phyloP scores from a whole-genome alignment of 2,797 vertebrate species.

The Prunella strophiata region DNA sequence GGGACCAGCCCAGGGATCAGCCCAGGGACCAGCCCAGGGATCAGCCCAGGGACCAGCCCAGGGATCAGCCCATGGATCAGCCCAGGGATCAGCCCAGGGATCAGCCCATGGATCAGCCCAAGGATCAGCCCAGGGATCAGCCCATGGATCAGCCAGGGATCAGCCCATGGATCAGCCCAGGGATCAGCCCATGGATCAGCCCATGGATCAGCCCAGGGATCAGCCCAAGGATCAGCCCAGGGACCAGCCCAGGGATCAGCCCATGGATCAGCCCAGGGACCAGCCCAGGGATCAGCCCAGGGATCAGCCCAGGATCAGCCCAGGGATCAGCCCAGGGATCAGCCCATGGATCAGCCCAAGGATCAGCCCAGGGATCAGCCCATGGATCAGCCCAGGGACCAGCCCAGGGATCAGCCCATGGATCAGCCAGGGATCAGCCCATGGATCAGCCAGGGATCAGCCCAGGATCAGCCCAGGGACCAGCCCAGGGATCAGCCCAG shows the following conservation, averaged over 20 bases:
- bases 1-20: background rate
- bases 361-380: background rate
- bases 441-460: background rate
- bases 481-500: background rate
- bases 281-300: background rate
- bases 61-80: rapidly evolving
- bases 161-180: rapidly evolving
- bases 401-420: rapidly evolving
- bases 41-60: rapidly evolving
- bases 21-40: rapidly evolving
- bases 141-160: no score
- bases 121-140: background rate
- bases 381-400: background rate
- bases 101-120: rapidly evolving
- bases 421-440: no score
- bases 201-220: background rate
- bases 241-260: background rate
- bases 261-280: background rate
- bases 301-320: background rate
- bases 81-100: rapidly evolving
- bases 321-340: background rate
- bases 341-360: rapidly evolving
- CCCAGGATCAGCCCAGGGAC: rapidly evolving
- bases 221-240: no score
- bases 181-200: background rate